Percentiles rank a stretch among this genome's conserved stretches.
Conservation (phyloP, 2,888 invertebrate species). For the Strigamia maritima region DNA sequence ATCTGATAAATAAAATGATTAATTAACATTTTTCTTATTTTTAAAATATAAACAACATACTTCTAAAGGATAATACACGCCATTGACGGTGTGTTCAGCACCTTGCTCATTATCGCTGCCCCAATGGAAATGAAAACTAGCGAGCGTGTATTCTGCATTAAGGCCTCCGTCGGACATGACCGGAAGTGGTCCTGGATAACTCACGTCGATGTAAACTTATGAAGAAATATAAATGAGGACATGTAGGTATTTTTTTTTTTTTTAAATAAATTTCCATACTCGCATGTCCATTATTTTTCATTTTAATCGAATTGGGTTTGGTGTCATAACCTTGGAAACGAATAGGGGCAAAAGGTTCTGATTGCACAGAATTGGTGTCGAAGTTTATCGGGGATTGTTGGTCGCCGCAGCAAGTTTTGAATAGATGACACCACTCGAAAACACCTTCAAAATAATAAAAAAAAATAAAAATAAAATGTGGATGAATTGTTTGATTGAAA, state of each 20-base stretch:
- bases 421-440: neutral
- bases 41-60: neutral
- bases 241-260: neutral
- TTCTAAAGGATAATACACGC: neutral
- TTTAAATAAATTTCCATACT: slow-evolving; percentile 55
- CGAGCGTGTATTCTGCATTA: neutral
- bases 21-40: no score
- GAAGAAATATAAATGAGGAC: neutral
- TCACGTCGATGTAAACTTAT: neutral
- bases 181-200: neutral
- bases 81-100: neutral
- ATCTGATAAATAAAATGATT: neutral
- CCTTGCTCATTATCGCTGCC: neutral
- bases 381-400: slow-evolving; percentile 77
- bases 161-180: neutral
- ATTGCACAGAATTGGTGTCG: slow-evolving; percentile 57
- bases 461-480: neutral
- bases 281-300: slow-evolving; percentile 68
- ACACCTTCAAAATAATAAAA: neutral
- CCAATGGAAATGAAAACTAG: neutral
- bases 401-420: neutral
- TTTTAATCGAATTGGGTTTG: slow-evolving; percentile 55
- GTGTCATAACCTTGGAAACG: slow-evolving; percentile 60
- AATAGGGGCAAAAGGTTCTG: slow-evolving; percentile 56
- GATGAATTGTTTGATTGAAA: no score